These are phyloP conservation scores for Caenorhabditis imperialis DNA, from an alignment of 2,888 invertebrate species.

Conservation along the genomic window DNA sequence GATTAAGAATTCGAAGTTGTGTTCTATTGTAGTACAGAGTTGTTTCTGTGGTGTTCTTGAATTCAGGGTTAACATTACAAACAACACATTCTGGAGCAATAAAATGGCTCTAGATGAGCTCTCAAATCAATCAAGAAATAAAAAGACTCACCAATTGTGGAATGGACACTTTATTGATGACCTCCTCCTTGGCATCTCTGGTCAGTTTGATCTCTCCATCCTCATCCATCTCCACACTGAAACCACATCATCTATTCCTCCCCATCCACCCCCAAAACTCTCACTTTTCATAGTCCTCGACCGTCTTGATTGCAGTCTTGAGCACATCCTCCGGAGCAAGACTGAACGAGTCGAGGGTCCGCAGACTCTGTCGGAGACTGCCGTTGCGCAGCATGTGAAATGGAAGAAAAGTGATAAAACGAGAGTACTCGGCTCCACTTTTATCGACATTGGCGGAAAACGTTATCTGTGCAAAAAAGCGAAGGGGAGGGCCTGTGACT, in stretches of 20 bases:
- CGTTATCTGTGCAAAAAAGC: conserved; percentile 11
- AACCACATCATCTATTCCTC: not conserved
- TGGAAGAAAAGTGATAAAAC: conserved; percentile 16
- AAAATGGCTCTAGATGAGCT: too few species aligned
- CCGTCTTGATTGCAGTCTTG: conserved; percentile 46
- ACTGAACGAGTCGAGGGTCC: conserved; percentile 54
- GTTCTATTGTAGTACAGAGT: too few species aligned
- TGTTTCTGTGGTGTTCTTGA: too few species aligned
- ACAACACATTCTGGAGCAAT: too few species aligned
- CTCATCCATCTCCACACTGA: conserved; percentile 25
- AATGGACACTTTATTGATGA: conserved; percentile 44
- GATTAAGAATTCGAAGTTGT: too few species aligned
- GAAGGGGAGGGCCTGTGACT: conserved; percentile 21
- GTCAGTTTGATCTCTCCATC: conserved; percentile 34
- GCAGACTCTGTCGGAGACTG: conserved; percentile 43
- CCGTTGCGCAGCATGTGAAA: conserved; percentile 43
- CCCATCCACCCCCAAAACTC: not conserved
- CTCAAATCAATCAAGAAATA: too few species aligned
- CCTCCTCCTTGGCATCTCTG: conserved; percentile 38
- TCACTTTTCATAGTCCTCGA: conserved; percentile 46
- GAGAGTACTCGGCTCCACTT: conserved; percentile 12
- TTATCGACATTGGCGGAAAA: conserved; percentile 38
- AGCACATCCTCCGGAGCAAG: conserved; percentile 49
- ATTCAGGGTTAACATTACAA: too few species aligned
- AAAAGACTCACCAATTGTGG: conserved; percentile 41